phyloP scores from a whole-genome alignment of 2,888 invertebrate species.

The Cantharis lateralis region DNA sequence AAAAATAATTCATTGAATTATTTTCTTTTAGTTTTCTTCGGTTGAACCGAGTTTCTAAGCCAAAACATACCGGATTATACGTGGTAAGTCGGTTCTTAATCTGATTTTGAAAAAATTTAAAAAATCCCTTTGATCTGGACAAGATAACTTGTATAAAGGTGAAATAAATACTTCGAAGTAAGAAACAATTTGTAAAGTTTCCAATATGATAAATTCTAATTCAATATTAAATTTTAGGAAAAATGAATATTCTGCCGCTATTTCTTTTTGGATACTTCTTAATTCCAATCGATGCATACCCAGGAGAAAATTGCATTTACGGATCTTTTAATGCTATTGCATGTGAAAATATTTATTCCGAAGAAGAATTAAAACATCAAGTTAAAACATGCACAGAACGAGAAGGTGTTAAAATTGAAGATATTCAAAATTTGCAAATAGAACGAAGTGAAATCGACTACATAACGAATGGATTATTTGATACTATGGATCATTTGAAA shows the following conservation, averaged over 20 bases:
- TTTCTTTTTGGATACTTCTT: background rate
- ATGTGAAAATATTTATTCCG: slow-evolving; percentile 1
- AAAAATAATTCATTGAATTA: too few species aligned
- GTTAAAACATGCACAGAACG: background rate
- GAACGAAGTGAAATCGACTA: slow-evolving; percentile 5
- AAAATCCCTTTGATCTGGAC: background rate
- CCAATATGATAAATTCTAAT: background rate
- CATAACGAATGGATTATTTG: background rate
- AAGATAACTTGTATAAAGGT: too few species aligned
- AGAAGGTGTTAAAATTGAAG: background rate
- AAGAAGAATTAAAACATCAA: background rate
- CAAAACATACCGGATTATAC: too few species aligned
- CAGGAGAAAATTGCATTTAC: background rate
- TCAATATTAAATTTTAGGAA: background rate
- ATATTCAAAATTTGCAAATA: slow-evolving; percentile 5
- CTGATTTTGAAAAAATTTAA: background rate
- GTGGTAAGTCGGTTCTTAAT: too few species aligned
- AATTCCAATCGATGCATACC: background rate
- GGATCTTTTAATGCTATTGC: slow-evolving; percentile 3
- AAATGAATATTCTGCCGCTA: background rate
- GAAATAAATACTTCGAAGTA: too few species aligned
- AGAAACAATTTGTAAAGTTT: too few species aligned
- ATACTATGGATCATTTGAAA: background rate
- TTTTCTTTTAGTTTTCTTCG: too few species aligned
- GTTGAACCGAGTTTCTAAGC: too few species aligned